Evolutionary conservation across 2,113 vertebrate species (phyloP), one percentile per base, ranked within the genome.

Genomic region (Pungitius pungitius): DNA sequence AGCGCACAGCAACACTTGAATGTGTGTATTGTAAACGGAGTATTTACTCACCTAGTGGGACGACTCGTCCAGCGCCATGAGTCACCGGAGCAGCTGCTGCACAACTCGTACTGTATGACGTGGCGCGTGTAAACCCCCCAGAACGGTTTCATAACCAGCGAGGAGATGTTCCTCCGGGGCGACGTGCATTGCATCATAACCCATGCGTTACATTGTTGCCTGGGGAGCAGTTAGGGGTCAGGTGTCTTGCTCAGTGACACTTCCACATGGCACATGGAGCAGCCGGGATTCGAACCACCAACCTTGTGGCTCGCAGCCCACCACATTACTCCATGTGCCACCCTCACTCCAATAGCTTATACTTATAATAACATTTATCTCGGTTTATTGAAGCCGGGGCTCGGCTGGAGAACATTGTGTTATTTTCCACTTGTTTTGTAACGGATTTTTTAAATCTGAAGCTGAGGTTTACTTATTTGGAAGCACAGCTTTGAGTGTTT

Each of bases 21-120:
- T 68, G 68, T 73, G 70, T 11, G 30, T 30, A 69, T 69, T 59
- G 37, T 81, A 73, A 84, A 78, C 52, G 58, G 49, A 40, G n/a
- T 60, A 63, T 86, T 81, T 81, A 60, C 54, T 56, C 68, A 69
- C 49, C 43, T 45, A 26, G 69, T 40, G 70, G 33, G 75, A 76
- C 51, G 45, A 63, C 70, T 75, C 4, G 76, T 75, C 87, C 88
- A 91, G 72, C 58, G 6, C 45, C 69, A 51, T 89, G 83, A 91
- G 76, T 89, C 81, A 89, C 49, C 83, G 89, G 84, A 89, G 81
- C 83, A 78, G 78, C 33, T 69, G 76, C 85, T 91, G 75, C 83
- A 87, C 87, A 88, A 89, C 39, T 17, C 80, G 56, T 75, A 65
- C 64, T 73, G 75, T 74, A 65, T 69, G 49, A 86, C 69, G 73